phyloP scores from a whole-genome alignment of 2,113 vertebrate species.

The Lanius collurio region DNA sequence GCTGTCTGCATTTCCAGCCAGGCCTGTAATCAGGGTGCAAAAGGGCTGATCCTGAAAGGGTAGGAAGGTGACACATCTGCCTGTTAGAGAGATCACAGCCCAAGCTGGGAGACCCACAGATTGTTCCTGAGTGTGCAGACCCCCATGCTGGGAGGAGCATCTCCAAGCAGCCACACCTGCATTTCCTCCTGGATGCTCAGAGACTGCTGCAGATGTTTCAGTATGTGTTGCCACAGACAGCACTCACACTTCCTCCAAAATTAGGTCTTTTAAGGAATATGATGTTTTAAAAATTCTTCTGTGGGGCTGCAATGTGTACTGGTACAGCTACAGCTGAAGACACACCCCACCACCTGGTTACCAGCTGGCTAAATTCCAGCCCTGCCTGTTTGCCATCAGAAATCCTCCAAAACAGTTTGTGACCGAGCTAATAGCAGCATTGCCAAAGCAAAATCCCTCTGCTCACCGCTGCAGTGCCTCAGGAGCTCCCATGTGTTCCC shows the following conservation, averaged over 20 bases:
- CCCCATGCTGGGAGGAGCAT: not conserved
- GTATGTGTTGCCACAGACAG: not conserved
- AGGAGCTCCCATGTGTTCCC: not conserved
- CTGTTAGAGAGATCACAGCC: not conserved
- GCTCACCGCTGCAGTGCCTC: not conserved
- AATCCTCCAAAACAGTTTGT: not conserved
- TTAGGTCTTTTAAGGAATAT: not conserved
- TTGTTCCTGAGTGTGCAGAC: accelerated
- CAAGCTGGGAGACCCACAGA: not conserved
- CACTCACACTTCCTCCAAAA: not conserved
- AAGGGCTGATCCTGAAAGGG: not conserved
- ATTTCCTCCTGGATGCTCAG: not conserved
- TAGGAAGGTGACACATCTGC: not conserved
- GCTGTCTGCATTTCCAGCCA: not conserved
- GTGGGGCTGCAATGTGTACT: accelerated
- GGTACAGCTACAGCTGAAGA: not conserved
- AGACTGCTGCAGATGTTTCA: not conserved
- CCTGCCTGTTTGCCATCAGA: not conserved
- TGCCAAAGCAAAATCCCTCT: not conserved
- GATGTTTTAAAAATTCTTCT: not conserved
- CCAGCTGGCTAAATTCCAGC: not conserved
- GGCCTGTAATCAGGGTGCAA: not conserved
- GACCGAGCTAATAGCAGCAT: not conserved
- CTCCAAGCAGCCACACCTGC: not conserved
- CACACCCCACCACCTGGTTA: not conserved